Base-by-base conservation (phyloP, 2,888 invertebrate genomes). In the Rhagonycha fulva region DNA sequence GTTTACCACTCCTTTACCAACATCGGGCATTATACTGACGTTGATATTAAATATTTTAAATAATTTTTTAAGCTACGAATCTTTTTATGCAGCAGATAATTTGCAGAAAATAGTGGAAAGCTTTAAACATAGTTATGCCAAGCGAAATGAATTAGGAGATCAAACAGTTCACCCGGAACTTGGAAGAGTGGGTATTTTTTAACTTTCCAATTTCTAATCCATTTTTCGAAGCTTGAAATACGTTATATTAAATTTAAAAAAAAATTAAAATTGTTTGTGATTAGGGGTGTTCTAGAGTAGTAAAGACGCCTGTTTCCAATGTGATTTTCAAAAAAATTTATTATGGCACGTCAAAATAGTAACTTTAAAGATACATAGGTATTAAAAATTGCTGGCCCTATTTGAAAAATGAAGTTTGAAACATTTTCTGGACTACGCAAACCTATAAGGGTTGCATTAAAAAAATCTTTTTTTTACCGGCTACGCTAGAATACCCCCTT, bases 81-180 rank as follows among this genome's bases (percentile, higher is more conserved):
- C 84, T 9, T 83, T 86, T 9, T 80, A 84, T 12, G 85, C 85
- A 0, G 80, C 87, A 10, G 82, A 81, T 14, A 91, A 91, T 26
- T 94, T 94, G 90, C 98, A 98, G 82, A 92, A 96, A 79, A 89
- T 97, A 79, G 89, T 95, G 9, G 98, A 99, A 86, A 91, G 94
- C 3, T 95, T 96, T 88, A 99, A 99, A 87, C 98, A 93, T 89
- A 97, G 94, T 14, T 98, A 94, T 87, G 98, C 96, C 1, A 91
- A 93, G 84, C 90, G 98, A 81, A 94, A 95, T 0, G 91, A 93
- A 80, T 89, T 99, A 78, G 98, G 95, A 0, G 98, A 98, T 89
- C 89, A 90, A 10, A 85, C 88, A 61, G 92, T 90, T 84, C 84
- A 89, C 1, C 62, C 62, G 4, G 79, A 71, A 12, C 80, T 82